Percentiles rank a stretch among this genome's conserved stretches.
Conservation (phyloP, 2,113 vertebrate genomes). For the Noturus placidus region DNA sequence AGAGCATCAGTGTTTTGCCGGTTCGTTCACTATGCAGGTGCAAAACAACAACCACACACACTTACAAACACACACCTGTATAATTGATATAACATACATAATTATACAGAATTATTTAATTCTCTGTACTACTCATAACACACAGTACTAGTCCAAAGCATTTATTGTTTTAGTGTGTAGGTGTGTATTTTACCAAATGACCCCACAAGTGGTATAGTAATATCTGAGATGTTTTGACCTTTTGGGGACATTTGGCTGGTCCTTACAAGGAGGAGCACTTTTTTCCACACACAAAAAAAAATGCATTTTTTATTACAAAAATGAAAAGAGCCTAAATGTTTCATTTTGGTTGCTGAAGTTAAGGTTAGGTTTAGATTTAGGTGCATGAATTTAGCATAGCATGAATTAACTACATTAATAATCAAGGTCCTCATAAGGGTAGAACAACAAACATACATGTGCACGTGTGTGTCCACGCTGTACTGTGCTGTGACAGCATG, state of each 20-base stretch:
- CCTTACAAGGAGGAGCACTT: not conserved
- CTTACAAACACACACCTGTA: not conserved
- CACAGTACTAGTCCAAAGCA: not conserved
- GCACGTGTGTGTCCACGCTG: not conserved
- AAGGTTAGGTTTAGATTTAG: not conserved
- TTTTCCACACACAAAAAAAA: not conserved
- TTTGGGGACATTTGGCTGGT: not conserved
- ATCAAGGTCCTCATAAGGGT: not conserved
- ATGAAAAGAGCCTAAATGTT: not conserved
- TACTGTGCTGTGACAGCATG: conserved; percentile 28
- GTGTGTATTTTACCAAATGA: not conserved
- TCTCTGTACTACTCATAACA: not conserved
- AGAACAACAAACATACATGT: not conserved
- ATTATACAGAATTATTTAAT: not conserved
- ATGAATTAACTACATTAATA: not conserved
- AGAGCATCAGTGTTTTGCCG: conserved; percentile 9
- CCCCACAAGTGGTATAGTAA: not conserved
- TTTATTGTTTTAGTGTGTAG: not conserved
- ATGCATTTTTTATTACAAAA: not conserved
- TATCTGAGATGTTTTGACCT: not conserved
- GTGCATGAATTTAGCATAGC: not conserved
- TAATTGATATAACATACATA: not conserved
- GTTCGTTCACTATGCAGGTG: conserved; percentile 22
- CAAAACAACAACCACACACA: not conserved
- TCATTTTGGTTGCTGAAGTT: not conserved